Evolutionary conservation across 2,797 vertebrate species (phyloP), one percentile per base, ranked within the genome.

Genomic region (Oryzias sinensis): DNA sequence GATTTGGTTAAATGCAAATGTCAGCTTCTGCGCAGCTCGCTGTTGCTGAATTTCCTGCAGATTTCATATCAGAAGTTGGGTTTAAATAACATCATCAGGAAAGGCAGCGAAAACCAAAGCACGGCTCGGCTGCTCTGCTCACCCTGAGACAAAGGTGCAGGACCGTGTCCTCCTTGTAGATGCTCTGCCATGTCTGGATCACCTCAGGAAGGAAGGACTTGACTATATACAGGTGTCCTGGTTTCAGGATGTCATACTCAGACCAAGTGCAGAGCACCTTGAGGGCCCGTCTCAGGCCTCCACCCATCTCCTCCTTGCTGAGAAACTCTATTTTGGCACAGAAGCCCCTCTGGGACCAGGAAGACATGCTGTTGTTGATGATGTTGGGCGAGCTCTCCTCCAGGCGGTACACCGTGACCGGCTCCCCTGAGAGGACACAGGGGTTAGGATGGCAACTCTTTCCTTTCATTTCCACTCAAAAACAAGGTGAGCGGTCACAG

Each of bases 291-390:
- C 97, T 85, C 68, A 99, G 90, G 18, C 97, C 97, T 8, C 97
- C 97, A 1, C 97, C 97, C 97, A 99, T 99, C 88, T 99, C 96
- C 80, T 99, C 97, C 83, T 98, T 98, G 87, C 97, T 98, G 66
- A 99, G 90, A 83, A 99, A 99, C 58, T 99, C 97, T 6, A 99
- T 99, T 88, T 99, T 99, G 71, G 97, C 97, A 80, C 94, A 98
- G 29, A 98, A 95, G 9, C 97, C 97, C 16, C 94, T 90, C 46
- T 99, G 97, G 45, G 97, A 93, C 97, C 97, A 99, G 65, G 97
- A 99, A 46, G 97, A 99, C 97, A 99, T 99, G 92, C 97, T 99
- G 91, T 99, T 99, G 87, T 99, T 97, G 82, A 99, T 90, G 58
- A 95, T 97, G 87, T 87, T 95, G 58, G 97, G 97, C 25, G 97